These are phyloP conservation scores for Sinocyclocheilus rhinocerous DNA, from an alignment of 2,113 vertebrate genomes.

Conservation along the genomic window DNA sequence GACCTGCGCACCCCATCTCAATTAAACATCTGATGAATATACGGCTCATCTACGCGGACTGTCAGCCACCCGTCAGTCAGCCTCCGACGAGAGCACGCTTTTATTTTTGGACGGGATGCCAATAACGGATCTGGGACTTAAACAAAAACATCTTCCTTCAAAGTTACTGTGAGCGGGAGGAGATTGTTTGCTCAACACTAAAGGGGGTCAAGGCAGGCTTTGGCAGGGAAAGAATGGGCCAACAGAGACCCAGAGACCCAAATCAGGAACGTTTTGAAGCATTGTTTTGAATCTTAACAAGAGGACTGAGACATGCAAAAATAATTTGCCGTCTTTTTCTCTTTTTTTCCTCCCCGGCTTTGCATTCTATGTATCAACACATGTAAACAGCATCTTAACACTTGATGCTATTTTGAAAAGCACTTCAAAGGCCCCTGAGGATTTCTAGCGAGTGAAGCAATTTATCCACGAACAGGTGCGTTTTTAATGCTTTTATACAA, in stretches of 20 bases:
- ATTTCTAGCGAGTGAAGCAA: conserved; percentile 75
- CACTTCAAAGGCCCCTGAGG: conserved; percentile 68
- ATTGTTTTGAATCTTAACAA: conserved; percentile 79
- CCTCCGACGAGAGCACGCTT: conserved; percentile 59
- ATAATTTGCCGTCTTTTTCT: conserved; percentile 69
- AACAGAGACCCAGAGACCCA: conserved; percentile 74
- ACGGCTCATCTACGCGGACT: conserved; percentile 67
- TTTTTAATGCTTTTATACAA: conserved; percentile 82
- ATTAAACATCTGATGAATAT: conserved; percentile 71
- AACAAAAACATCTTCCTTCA: conserved; percentile 69
- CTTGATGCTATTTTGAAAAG: conserved; percentile 79
- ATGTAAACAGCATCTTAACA: conserved; percentile 80
- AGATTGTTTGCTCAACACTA: conserved; percentile 72
- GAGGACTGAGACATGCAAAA: conserved; percentile 73
- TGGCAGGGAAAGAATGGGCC: conserved; percentile 72
- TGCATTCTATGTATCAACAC: conserved; percentile 70
- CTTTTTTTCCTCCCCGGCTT: conserved; percentile 61
- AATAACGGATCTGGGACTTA: conserved; percentile 76
- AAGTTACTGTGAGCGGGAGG: conserved; percentile 71
- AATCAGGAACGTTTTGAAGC: conserved; percentile 76
- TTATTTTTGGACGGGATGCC: conserved; percentile 78
- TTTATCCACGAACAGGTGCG: conserved; percentile 80
- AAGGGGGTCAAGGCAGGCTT: conserved; percentile 78
- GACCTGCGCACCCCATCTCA: conserved; percentile 68
- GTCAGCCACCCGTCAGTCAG: conserved; percentile 70